Percentiles rank a stretch among this genome's conserved stretches.
Conservation (phyloP, 2,888 invertebrate species). For the Calliopum simillimum region DNA sequence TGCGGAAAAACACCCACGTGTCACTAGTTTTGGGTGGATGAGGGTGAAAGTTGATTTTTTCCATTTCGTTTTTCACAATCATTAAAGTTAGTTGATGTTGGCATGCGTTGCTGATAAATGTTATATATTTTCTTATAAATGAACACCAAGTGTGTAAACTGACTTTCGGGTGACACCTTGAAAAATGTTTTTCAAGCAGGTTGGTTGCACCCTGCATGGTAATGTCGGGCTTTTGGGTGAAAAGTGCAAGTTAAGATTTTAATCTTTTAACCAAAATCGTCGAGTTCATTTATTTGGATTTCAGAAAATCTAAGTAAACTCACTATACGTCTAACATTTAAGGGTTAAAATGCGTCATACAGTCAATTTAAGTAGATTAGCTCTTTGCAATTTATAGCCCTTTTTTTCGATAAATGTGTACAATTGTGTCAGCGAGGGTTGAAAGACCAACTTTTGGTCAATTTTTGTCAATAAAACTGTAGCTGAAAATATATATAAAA, state of each 20-base stretch:
- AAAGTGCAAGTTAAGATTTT: constrained; percentile 10
- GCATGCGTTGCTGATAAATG: constrained; percentile 16
- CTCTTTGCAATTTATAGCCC: constrained; percentile 10
- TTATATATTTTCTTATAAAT: constrained; percentile 9
- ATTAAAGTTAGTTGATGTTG: background rate
- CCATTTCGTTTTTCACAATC: background rate
- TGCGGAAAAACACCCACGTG: background rate
- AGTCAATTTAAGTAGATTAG: background rate
- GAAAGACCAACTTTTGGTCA: background rate
- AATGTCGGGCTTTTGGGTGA: background rate
- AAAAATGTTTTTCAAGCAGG: too few species aligned
- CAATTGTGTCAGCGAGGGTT: background rate
- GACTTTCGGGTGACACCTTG: constrained; percentile 10
- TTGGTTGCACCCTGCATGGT: too few species aligned
- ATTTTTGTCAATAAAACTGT: constrained; percentile 1
- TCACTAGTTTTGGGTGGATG: background rate
- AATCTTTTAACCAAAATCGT: background rate
- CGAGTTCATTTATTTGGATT: constrained; percentile 20
- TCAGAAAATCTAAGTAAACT: background rate
- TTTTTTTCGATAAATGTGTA: background rate
- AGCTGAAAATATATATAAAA: background rate
- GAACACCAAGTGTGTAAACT: background rate
- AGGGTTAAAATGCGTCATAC: constrained; percentile 16
- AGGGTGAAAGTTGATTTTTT: background rate
- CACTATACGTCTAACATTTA: background rate